Evolutionary conservation across 2,888 invertebrate species (phyloP).

Genomic region (Chaetogeoica ovagalla): DNA sequence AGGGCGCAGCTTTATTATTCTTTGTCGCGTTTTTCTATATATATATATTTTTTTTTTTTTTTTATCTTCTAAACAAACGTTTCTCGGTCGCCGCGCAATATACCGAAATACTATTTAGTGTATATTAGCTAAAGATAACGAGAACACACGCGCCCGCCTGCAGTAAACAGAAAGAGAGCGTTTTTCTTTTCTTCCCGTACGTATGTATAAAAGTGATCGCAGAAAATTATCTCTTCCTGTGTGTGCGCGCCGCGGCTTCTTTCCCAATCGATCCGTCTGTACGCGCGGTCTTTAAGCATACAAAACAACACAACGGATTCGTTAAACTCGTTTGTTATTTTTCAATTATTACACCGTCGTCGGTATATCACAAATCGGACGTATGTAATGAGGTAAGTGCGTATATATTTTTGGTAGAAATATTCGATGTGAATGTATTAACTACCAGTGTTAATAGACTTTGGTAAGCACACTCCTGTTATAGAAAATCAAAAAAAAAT

Average conservation of each 20-base stretch:
- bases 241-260: slow-evolving; percentile 16
- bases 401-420: too few relatives aligned
- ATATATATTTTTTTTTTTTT: neutral
- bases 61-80: slow-evolving; percentile 50
- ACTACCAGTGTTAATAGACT: too few relatives aligned
- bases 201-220: slow-evolving; percentile 37
- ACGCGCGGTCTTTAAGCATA: neutral
- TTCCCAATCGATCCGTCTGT: slow-evolving; percentile 21
- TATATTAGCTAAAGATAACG: slow-evolving; percentile 48
- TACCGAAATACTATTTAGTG: neutral
- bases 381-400: too few relatives aligned
- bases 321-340: too few relatives aligned
- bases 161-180: neutral
- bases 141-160: slow-evolving; percentile 8
- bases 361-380: too few relatives aligned
- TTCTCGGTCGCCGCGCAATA: slow-evolving; percentile 32
- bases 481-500: too few relatives aligned
- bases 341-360: too few relatives aligned
- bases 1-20: slow-evolving; percentile 51
- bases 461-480: too few relatives aligned
- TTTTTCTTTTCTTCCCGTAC: neutral
- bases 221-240: slow-evolving; percentile 33
- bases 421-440: too few relatives aligned
- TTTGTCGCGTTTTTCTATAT: slow-evolving; percentile 42
- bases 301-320: too few relatives aligned